Base-by-base conservation (phyloP, 2,797 vertebrate genomes). In the Pitangus sulphuratus region DNA sequence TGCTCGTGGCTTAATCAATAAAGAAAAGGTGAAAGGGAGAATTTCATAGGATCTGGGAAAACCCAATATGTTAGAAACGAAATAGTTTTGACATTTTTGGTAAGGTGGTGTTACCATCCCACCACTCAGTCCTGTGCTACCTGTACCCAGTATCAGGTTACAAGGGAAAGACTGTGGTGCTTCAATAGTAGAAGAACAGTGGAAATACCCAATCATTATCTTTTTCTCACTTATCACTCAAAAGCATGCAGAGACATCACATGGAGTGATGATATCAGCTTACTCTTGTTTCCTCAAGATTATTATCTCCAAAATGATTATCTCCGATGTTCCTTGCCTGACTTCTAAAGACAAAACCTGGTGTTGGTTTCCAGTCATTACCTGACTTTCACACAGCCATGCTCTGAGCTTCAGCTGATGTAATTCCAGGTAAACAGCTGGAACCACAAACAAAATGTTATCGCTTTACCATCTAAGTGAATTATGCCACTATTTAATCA, bases 401-500 rank as follows among this genome's bases (percentile, higher is more conserved):
- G 64, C 48, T 64, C 58, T 33, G 17, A 74, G 70, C 60, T 87
- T 78, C 86, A 77, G 25, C 51, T 87, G 62, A 92, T 70, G 51
- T 48, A 90, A 92, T 95, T 96, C 47, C 81, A 89, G 64, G 77
- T 82, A 74, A 95, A 89, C 70, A 87, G 66, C 54, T 90, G 83
- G 81, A 94, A 89, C 48, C 75, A 83, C 78, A 90, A 94, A 82
- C 47, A 87, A 94, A 90, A 70, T 51, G 82, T 89, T 93, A 71
- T 84, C 51, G 24, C 60, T 89, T 93, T 74, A 94, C 66, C 44
- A 62, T 77, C 58, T 35, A 76, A 87, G 58, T 87, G 83, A 93
- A 79, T 95, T 91, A 66, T 58, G 51, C 62, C 40, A 54, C 56
- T 89, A 53, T 90, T 95, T 91, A 72, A 74, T 95, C 70, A 95